Evolutionary conservation across 2,113 vertebrate genomes (phyloP).

Genomic region (Pedionomus torquatus): DNA sequence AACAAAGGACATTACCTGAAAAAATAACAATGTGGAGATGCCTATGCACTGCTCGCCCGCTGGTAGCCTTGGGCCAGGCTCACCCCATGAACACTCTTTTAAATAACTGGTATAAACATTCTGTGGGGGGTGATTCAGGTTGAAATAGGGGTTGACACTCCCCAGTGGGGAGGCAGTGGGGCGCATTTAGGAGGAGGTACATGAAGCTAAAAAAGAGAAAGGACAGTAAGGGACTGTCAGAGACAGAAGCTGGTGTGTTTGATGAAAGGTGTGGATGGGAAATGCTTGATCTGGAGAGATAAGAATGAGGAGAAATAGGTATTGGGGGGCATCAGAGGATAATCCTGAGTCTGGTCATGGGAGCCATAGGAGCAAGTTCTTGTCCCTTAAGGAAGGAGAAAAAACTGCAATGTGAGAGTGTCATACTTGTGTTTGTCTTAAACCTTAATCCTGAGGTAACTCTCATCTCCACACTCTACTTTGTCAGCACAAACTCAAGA

Average conservation of each 20-base stretch:
- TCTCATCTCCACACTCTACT: background rate
- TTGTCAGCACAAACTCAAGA: background rate
- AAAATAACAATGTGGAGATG: background rate
- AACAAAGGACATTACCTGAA: background rate
- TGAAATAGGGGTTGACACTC: rapidly evolving
- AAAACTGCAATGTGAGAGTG: background rate
- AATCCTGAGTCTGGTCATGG: background rate
- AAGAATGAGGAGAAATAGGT: background rate
- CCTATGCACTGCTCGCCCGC: background rate
- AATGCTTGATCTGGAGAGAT: background rate
- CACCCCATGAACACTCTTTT: background rate
- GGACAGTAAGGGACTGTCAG: background rate
- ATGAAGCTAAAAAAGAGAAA: background rate
- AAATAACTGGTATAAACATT: background rate
- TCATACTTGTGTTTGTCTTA: background rate
- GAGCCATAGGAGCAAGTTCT: background rate
- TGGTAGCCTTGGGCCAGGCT: background rate
- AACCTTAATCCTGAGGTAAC: background rate
- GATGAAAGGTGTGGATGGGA: background rate
- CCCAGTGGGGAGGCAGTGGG: background rate
- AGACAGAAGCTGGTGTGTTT: background rate
- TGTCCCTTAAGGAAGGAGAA: background rate
- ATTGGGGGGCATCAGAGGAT: background rate
- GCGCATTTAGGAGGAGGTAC: background rate
- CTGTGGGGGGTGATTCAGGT: background rate